Percentiles rank a stretch among this genome's conserved stretches.
Evolutionary conservation across 1,140 invertebrate genomes (phyloP).

Genomic region (Caenorhabditis inopinata): DNA sequence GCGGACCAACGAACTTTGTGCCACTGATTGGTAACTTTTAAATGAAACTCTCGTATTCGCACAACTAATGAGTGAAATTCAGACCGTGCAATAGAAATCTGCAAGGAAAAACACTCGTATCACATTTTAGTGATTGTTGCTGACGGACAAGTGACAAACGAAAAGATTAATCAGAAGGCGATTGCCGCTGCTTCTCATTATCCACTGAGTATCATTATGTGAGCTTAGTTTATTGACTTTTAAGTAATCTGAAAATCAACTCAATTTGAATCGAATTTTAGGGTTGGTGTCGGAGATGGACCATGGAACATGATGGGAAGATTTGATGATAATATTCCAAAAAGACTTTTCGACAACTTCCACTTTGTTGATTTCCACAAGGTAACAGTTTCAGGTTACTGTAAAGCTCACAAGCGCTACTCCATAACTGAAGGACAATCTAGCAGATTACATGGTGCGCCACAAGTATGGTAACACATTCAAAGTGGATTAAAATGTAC

Average conservation of each 20-base stretch:
- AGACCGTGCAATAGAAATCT: conserved; percentile 68
- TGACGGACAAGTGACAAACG: conserved; percentile 69
- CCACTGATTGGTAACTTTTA: conserved; percentile 67
- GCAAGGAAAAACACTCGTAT: conserved; percentile 66
- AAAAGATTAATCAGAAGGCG: conserved; percentile 68
- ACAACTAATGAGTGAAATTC: not conserved
- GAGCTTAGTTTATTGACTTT: not conserved
- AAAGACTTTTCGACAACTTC: conserved; percentile 71
- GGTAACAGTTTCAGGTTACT: no score
- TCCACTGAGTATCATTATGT: conserved; percentile 71
- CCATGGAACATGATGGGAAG: conserved; percentile 71
- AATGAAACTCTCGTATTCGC: no score
- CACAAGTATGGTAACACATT: no score
- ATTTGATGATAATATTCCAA: conserved; percentile 70
- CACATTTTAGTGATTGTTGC: conserved; percentile 67
- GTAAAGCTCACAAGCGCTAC: no score
- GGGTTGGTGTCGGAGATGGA: conserved; percentile 72
- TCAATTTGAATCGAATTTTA: conserved; percentile 41
- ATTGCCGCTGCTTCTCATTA: conserved; percentile 71
- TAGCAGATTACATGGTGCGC: no score
- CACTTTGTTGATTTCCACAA: conserved; percentile 71
- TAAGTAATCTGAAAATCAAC: no score
- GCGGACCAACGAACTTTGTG: conserved; percentile 69
- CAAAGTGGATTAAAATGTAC: no score
- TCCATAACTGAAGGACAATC: no score